Conservation (phyloP, 2,113 vertebrate genomes). For the Brachionichthys hirsutus region DNA sequence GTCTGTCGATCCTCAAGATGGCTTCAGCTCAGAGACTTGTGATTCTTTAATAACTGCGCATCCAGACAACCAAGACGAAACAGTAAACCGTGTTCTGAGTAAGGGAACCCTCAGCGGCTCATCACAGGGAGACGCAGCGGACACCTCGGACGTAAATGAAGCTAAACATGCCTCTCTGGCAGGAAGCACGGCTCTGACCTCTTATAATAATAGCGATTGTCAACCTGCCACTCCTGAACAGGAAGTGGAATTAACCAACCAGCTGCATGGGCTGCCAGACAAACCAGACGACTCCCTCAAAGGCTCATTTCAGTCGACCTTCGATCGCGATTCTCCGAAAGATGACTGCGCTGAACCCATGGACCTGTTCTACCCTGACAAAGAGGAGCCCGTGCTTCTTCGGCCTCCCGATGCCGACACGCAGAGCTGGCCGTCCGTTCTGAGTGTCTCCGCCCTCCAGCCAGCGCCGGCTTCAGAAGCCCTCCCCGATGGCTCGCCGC, state of each 20-base stretch:
- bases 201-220: neutral
- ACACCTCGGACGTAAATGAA: neutral
- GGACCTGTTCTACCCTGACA: conserved; percentile 73
- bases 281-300: neutral
- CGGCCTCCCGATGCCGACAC: conserved; percentile 47
- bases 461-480: conserved; percentile 64
- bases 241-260: neutral
- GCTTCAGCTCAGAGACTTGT: neutral
- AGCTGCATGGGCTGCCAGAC: neutral
- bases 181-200: neutral
- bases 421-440: conserved; percentile 59
- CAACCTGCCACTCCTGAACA: neutral
- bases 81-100: conserved; percentile 27
- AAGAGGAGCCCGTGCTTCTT: conserved; percentile 48
- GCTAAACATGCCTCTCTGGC: neutral
- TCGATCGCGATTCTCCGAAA: conserved; percentile 14
- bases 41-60: neutral
- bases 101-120: conserved; percentile 3
- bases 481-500: conserved; percentile 11
- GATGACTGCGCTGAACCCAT: conserved; percentile 59
- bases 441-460: conserved; percentile 74
- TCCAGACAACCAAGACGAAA: conserved; percentile 11
- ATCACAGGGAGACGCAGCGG: neutral
- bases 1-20: conserved; percentile 30
- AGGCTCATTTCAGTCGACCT: conserved; percentile 26